These are phyloP conservation scores for Eledone cirrhosa DNA, from an alignment of 2,888 invertebrate genomes.

Conservation along the genomic window DNA sequence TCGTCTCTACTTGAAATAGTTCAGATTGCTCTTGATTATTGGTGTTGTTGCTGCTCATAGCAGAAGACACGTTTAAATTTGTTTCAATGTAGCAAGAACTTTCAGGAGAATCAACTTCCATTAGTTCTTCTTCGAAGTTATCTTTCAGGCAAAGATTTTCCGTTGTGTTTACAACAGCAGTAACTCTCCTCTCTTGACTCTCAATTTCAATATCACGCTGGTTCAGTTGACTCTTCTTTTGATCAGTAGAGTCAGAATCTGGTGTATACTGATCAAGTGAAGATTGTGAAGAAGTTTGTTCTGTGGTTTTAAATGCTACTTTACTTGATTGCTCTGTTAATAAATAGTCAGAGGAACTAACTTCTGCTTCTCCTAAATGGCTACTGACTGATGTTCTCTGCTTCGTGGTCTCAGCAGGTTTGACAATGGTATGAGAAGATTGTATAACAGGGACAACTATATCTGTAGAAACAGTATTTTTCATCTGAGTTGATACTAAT, in stretches of 20 bases:
- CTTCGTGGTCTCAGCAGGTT: not conserved
- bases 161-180: not conserved
- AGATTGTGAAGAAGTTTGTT: not conserved
- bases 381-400: conserved; percentile 8
- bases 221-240: not conserved
- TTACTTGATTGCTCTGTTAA: conserved; percentile 5
- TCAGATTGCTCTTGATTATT: not conserved
- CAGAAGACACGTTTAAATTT: not conserved
- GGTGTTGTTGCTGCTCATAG: not conserved
- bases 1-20: not conserved
- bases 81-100: conserved; percentile 24
- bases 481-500: not conserved
- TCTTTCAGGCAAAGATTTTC: not conserved
- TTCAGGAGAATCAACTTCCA: conserved; percentile 20
- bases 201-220: not conserved
- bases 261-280: too few relatives aligned
- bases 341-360: conserved; percentile 15
- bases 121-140: conserved; percentile 25
- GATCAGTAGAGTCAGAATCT: not conserved
- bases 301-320: not conserved
- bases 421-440: not conserved
- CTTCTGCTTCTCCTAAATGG: not conserved
- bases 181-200: not conserved
- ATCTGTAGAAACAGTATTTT: conserved; percentile 10
- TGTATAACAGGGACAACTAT: not conserved